phyloP scores from a whole-genome alignment of 37 sponge, comb jelly and placozoan species.

The Beroe forskalii region DNA sequence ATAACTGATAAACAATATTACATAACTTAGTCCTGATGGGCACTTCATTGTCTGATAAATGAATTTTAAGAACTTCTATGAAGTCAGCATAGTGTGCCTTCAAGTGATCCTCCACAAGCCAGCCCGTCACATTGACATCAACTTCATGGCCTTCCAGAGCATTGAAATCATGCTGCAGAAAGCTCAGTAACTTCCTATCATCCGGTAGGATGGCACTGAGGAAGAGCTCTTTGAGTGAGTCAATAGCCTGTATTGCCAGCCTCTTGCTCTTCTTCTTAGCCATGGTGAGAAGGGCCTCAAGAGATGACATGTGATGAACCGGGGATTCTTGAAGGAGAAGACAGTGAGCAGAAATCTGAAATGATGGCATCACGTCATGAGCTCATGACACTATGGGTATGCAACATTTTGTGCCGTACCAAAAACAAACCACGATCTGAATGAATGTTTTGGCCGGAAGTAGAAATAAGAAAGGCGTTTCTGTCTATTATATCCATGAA shows the following conservation, averaged over 20 bases:
- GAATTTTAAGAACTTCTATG: constrained; percentile 69
- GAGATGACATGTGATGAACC: constrained; percentile 77
- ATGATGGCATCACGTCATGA: too few relatives aligned
- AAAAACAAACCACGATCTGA: too few relatives aligned
- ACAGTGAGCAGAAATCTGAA: constrained; percentile 57
- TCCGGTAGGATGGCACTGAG: constrained; percentile 79
- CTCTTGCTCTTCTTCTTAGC: constrained; percentile 89
- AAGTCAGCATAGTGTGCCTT: constrained; percentile 73
- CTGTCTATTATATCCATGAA: too few relatives aligned
- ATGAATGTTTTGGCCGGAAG: too few relatives aligned
- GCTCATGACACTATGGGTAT: too few relatives aligned
- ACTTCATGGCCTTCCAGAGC: background rate
- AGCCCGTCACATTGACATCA: constrained; percentile 68
- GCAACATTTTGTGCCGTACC: too few relatives aligned
- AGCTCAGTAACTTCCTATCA: constrained; percentile 72
- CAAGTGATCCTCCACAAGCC: constrained; percentile 84
- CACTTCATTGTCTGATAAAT: background rate
- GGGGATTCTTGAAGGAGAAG: constrained; percentile 85
- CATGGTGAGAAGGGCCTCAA: constrained; percentile 78
- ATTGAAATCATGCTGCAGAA: constrained; percentile 40
- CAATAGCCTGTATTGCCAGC: constrained; percentile 73
- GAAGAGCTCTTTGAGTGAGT: constrained; percentile 87
- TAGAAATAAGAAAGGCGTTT: too few relatives aligned
- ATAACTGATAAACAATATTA: constrained; percentile 13
- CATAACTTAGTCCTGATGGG: constrained; percentile 53